Base-by-base conservation (phyloP, 2,797 vertebrate species). In the Enteromius viviparus region DNA sequence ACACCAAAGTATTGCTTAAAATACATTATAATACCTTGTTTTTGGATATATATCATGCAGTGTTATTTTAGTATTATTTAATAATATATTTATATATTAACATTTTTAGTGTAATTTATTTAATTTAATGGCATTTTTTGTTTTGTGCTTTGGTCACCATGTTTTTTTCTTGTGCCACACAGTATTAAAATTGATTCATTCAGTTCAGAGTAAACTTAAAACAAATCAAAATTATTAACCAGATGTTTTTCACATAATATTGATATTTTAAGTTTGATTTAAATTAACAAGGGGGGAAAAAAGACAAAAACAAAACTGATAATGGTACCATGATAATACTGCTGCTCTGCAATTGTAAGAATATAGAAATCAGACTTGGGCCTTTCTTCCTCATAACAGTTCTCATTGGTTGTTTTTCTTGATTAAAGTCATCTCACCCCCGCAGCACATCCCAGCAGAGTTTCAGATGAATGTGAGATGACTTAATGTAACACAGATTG, bases 401-500 rank as follows among this genome's bases (percentile, higher is more conserved):
- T 76, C 15, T 23, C 3, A 58, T 26, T 55, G 19, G 49, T 77
- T 83, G 26, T 68, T 62, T 51, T 69, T 66, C 60, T 69, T 15
- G n/a, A 14, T 15, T 42, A 55, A 64, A 68, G 62, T 76, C 34
- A 26, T 78, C 55, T 78, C 34, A 1, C 10, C 42, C 64, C 32
- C 15, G 49, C 60, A 55, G 8, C 55, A 40, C 15, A 23, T 70
- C 32, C 34, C 72, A 58, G 72, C 64, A 77, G 70, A 21, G 70
- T 53, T 49, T 84, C 76, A 70, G 64, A 85, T 82, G 68, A 76
- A 82, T 58, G 45, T 70, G 45, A 62, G 80, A 85, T 69, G 29
- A 75, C 69, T 76, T 84, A 79, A 79, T 82, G 47, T 62, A 77
- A 64, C 58, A 32, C 26, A 76, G 80, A 85, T 85, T 79, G 84